Evolutionary conservation across 2,888 invertebrate genomes (phyloP).

Genomic region (Heliconius hortense): DNA sequence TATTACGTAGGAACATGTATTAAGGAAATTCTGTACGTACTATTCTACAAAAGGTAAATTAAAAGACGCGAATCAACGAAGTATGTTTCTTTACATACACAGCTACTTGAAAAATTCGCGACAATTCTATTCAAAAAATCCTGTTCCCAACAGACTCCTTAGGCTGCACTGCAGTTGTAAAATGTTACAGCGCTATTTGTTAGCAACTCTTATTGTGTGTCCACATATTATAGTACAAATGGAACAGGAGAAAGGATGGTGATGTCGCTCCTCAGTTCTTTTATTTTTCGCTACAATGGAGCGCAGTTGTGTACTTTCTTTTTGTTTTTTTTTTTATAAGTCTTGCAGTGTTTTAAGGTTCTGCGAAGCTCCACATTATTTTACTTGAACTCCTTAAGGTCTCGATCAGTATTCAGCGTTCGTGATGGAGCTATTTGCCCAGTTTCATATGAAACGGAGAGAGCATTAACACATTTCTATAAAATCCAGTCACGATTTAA

Average conservation of each 20-base stretch:
- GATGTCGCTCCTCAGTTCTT: slow-evolving; percentile 32
- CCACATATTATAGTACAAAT: slow-evolving; percentile 34
- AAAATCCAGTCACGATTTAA: slow-evolving; percentile 40
- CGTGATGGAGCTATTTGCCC: slow-evolving; percentile 40
- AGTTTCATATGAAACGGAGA: slow-evolving; percentile 36
- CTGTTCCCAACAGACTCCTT: slow-evolving; percentile 8
- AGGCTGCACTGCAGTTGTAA: slow-evolving; percentile 20
- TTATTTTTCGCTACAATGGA: slow-evolving; percentile 37
- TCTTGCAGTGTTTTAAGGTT: neutral
- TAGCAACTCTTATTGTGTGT: slow-evolving; percentile 35
- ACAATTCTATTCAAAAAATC: slow-evolving; percentile 25
- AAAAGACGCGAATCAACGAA: neutral
- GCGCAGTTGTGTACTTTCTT: slow-evolving; percentile 21
- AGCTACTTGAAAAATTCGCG: neutral
- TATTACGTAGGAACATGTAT: neutral
- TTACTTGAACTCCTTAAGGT: slow-evolving; percentile 26
- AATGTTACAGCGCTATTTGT: slow-evolving; percentile 32
- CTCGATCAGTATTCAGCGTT: slow-evolving; percentile 37
- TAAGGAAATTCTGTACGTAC: neutral
- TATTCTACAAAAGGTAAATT: neutral
- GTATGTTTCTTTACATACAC: neutral
- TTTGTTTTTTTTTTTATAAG: slow-evolving; percentile 5
- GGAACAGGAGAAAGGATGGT: slow-evolving; percentile 37
- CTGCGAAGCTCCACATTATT: slow-evolving; percentile 10
- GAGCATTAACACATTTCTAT: slow-evolving; percentile 42